Evolutionary conservation across 92 coral and sea anemone genomes (phyloP).

Genomic region (Porites rus): DNA sequence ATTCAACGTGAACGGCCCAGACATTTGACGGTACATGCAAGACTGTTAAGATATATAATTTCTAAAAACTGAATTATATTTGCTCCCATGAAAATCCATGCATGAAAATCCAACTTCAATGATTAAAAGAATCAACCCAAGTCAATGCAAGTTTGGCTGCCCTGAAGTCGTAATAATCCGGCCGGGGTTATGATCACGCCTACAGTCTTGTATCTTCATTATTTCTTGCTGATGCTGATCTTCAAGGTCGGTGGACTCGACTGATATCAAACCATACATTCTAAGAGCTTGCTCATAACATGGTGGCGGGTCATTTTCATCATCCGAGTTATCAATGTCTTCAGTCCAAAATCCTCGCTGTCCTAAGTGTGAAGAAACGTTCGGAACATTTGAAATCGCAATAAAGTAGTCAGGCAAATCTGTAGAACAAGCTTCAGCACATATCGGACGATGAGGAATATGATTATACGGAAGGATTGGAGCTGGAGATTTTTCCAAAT

Average conservation of each 20-base stretch:
- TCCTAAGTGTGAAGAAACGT: not conserved
- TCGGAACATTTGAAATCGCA: not conserved
- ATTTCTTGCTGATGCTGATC: not conserved
- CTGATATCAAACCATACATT: slow-evolving; percentile 21
- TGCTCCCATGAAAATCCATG: no score
- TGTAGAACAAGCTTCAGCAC: not conserved
- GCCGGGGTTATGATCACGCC: no score
- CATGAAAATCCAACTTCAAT: no score
- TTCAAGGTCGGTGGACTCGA: not conserved
- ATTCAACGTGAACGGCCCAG: no score
- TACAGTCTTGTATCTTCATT: not conserved
- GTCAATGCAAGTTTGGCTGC: no score
- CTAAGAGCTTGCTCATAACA: slow-evolving; percentile 70
- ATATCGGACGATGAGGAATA: slow-evolving; percentile 9
- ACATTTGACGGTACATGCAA: no score
- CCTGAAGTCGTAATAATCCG: no score
- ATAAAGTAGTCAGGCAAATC: not conserved
- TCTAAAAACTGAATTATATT: no score
- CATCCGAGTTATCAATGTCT: not conserved
- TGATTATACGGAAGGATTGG: slow-evolving; percentile 2
- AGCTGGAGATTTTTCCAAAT: slow-evolving; percentile 69
- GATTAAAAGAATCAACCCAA: no score
- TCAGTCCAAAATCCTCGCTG: not conserved
- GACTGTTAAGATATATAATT: no score
- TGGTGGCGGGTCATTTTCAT: slow-evolving; percentile 58